Base-by-base conservation (phyloP, 2,113 vertebrate genomes). In the Syngnathoides biaculeatus region DNA sequence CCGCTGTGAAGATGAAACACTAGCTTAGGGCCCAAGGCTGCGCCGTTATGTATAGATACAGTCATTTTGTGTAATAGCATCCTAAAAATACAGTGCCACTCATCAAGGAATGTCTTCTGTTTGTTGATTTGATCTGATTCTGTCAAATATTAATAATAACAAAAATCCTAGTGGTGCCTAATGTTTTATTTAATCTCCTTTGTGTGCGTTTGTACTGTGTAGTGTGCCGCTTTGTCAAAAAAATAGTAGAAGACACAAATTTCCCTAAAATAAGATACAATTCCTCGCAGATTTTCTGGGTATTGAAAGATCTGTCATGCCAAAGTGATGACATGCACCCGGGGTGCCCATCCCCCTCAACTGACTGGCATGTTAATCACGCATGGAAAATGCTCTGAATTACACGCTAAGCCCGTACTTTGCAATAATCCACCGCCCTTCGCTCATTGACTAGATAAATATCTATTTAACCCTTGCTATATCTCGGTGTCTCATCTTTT, bases 371-470 rank as follows among this genome's bases (percentile, higher is more conserved):
- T 81, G 84, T 86, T 90, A 90, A 90, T 92, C 86, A 84, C 73
- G 85, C 82, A 88, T 90, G 87, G 81, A 90, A 90, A 91, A 87
- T 81, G 81, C 87, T 86, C 90, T 81, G 80, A 87, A 82, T 91
- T 84, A 82, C 89, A 87, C 13, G 67, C 75, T 87, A 90, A 91
- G 78, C 85, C 77, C 68, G 64, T 68, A 24, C 72, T 58, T 71
- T 56, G 58, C 77, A 52, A 65, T 86, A 88, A 89, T 84, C 83
- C 74, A 14, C 71, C 43, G 74, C 63, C 75, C 81, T 84, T 83
- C 53, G 20, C 71, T 84, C 80, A 81, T 64, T 57, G 57, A 40
- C 66, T 0, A 67, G 64, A 30, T 75, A 27, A 40, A 63, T 71
- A 58, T 67, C 38, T 59, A 60, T 47, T 11, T 64, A 59, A 50